These are phyloP conservation scores for Euplagia quadripunctaria DNA, from an alignment of 2,888 invertebrate genomes.

Conservation along the genomic window DNA sequence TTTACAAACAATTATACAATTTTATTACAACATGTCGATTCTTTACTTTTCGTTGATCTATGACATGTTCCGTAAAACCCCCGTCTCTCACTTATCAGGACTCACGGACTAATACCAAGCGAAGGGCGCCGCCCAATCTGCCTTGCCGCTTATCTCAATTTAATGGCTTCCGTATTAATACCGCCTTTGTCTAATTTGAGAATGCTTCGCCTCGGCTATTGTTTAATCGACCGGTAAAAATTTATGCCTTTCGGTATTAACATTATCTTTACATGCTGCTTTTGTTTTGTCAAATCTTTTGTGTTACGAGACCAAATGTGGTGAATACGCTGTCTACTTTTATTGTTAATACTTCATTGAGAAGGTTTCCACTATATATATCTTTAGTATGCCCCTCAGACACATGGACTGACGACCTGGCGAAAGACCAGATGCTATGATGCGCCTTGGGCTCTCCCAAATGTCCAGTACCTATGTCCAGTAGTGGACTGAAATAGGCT, in stretches of 20 bases:
- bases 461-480: too few relatives aligned
- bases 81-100: constrained; percentile 83
- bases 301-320: constrained; percentile 36
- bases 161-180: constrained; percentile 87
- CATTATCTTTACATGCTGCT: constrained; percentile 46
- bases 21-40: constrained; percentile 40
- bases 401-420: too few relatives aligned
- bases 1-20: constrained; percentile 15
- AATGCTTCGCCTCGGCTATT: constrained; percentile 72
- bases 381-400: too few relatives aligned
- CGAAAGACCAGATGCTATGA: too few relatives aligned
- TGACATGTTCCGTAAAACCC: constrained; percentile 71
- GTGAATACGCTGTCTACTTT: constrained; percentile 26
- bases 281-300: constrained; percentile 45
- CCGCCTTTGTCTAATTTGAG: constrained; percentile 86
- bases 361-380: not conserved
- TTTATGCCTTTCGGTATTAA: constrained; percentile 63
- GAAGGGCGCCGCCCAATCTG: constrained; percentile 85
- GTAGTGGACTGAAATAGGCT: too few relatives aligned
- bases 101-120: constrained; percentile 74
- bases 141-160: constrained; percentile 85
- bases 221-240: constrained; percentile 83
- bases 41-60: constrained; percentile 62
- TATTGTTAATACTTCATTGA: constrained; percentile 15
- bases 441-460: too few relatives aligned